Conservation (phyloP, 2,888 invertebrate species). For the Nemurella pictetii region DNA sequence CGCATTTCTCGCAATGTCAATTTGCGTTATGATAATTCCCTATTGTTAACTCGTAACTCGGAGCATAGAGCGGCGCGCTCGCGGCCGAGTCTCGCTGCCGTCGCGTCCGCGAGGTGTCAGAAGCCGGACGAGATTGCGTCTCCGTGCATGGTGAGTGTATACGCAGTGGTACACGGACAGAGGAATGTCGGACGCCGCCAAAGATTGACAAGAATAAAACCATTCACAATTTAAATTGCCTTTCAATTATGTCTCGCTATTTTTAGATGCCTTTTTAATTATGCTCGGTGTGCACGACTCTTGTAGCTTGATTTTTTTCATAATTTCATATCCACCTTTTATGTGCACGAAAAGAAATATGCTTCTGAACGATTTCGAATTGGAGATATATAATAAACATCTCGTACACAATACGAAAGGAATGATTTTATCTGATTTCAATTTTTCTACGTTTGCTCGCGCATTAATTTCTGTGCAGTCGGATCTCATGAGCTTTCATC, state of each 20-base stretch:
- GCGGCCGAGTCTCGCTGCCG: background rate
- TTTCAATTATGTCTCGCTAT: background rate
- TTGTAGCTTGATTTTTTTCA: background rate
- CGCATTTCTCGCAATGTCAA: background rate
- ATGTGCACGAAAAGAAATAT: background rate
- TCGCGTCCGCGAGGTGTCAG: background rate
- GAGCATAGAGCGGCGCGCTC: background rate
- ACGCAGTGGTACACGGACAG: no score
- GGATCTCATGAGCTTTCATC: background rate
- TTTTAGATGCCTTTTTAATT: background rate
- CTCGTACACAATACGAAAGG: background rate
- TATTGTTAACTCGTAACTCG: constrained; percentile 1
- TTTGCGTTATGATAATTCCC: background rate
- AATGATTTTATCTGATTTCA: background rate
- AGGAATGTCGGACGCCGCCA: background rate
- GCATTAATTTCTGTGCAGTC: background rate
- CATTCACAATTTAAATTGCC: background rate
- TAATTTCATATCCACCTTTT: background rate
- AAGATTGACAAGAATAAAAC: background rate
- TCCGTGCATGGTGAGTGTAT: no score
- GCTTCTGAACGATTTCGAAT: background rate
- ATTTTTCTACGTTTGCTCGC: background rate
- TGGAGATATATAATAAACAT: background rate
- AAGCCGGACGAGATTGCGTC: background rate
- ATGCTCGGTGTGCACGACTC: background rate